Conservation (phyloP, 2,797 vertebrate species). For the Pseudomugil tenellus region DNA sequence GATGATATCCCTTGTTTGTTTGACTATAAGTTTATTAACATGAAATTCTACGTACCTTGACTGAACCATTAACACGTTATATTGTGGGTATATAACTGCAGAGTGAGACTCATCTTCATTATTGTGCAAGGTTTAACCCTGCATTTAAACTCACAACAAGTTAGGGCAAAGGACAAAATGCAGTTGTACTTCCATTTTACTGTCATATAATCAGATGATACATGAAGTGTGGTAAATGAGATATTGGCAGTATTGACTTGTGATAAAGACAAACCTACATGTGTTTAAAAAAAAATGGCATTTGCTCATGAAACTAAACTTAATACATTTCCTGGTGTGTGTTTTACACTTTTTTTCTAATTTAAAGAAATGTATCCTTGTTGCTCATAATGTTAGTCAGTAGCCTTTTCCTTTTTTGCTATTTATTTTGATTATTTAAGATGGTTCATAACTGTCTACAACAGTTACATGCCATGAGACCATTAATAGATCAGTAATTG, state of each 20-base stretch:
- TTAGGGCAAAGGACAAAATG: neutral
- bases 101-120: neutral
- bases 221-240: neutral
- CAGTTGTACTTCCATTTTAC: neutral
- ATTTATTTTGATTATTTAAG: too few relatives aligned
- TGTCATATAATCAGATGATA: neutral
- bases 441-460: too few relatives aligned
- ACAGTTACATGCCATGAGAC: neutral
- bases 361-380: too few relatives aligned
- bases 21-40: neutral
- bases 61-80: neutral
- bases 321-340: neutral
- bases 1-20: neutral
- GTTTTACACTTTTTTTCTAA: too few relatives aligned
- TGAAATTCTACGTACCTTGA: neutral
- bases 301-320: neutral
- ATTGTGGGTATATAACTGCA: neutral
- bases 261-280: neutral
- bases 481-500: neutral
- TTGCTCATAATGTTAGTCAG: too few relatives aligned
- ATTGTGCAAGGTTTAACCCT: neutral
- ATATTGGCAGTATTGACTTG: neutral
- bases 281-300: neutral
- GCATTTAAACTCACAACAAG: neutral
- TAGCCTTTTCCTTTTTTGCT: too few relatives aligned